phyloP scores from a whole-genome alignment of 2,888 invertebrate genomes.

The Selenia dentaria region DNA sequence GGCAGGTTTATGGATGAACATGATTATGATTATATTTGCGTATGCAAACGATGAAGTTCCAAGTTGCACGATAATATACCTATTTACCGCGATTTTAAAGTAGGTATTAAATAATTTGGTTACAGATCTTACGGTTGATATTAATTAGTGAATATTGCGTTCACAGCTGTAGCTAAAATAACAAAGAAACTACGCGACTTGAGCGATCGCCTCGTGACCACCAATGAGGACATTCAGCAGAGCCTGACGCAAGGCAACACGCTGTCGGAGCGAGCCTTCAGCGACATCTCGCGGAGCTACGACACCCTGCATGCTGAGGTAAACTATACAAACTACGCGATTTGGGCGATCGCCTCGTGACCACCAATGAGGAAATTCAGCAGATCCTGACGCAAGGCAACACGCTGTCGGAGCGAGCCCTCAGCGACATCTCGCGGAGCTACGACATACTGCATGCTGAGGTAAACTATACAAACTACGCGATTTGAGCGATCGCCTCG shows the following conservation, averaged over 20 bases:
- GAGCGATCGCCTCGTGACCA: constrained; percentile 73
- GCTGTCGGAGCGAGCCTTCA: constrained; percentile 82
- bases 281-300: constrained; percentile 81
- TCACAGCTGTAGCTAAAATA: constrained; percentile 70
- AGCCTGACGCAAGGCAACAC: constrained; percentile 84
- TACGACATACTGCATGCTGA: constrained; percentile 82
- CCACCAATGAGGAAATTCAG: constrained; percentile 84
- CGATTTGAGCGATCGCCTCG: constrained; percentile 77
- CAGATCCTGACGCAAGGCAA: constrained; percentile 84
- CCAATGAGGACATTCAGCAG: constrained; percentile 84
- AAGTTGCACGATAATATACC: no score
- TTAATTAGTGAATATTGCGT: background rate
- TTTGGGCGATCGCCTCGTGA: constrained; percentile 72
- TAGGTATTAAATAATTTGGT: no score
- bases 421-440: constrained; percentile 79
- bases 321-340: constrained; percentile 78
- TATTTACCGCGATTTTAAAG: no score
- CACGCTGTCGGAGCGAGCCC: constrained; percentile 81
- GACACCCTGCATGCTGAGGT: constrained; percentile 82
- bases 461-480: constrained; percentile 76
- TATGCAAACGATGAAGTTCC: no score
- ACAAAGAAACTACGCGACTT: constrained; percentile 81
- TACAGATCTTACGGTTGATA: no score
- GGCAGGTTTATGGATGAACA: no score
- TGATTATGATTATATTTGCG: no score